phyloP scores from a whole-genome alignment of 1,140 invertebrate genomes.

The Brachionus asplanchnoidis region DNA sequence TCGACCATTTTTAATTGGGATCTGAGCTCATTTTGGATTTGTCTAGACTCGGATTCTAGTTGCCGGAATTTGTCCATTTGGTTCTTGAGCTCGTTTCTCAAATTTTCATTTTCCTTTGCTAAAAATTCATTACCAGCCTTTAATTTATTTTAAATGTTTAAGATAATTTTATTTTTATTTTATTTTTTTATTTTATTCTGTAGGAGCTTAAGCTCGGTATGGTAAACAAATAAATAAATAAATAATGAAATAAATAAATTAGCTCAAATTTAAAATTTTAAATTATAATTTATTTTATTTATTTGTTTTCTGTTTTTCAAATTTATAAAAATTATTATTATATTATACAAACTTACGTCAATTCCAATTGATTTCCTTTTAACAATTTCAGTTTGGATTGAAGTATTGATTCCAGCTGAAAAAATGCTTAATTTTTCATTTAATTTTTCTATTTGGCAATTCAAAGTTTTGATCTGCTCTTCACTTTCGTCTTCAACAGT shows the following conservation, averaged over 20 bases:
- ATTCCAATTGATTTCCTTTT: conserved; percentile 17
- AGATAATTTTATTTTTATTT: no score
- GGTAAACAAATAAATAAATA: no score
- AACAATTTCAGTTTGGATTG: not conserved
- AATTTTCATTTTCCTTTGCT: not conserved
- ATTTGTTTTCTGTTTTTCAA: no score
- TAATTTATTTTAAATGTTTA: not conserved
- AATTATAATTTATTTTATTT: no score
- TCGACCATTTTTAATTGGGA: not conserved
- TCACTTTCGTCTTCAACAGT: not conserved
- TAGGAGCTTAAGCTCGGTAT: no score
- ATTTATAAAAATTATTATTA: not conserved
- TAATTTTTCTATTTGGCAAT: not conserved
- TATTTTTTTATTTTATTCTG: no score
- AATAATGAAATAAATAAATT: no score
- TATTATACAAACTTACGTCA: not conserved
- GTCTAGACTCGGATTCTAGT: not conserved
- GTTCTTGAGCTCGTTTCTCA: not conserved
- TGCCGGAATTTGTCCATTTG: not conserved
- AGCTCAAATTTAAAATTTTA: no score
- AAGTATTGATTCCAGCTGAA: not conserved
- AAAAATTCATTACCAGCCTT: not conserved
- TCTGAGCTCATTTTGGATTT: not conserved
- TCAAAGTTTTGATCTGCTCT: not conserved
- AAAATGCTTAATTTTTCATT: not conserved